A percentile compares a stretch with the other conserved stretches of the same genome.
phyloP scores from a whole-genome alignment of 2,888 invertebrate genomes.

The Aporophyla nigra region DNA sequence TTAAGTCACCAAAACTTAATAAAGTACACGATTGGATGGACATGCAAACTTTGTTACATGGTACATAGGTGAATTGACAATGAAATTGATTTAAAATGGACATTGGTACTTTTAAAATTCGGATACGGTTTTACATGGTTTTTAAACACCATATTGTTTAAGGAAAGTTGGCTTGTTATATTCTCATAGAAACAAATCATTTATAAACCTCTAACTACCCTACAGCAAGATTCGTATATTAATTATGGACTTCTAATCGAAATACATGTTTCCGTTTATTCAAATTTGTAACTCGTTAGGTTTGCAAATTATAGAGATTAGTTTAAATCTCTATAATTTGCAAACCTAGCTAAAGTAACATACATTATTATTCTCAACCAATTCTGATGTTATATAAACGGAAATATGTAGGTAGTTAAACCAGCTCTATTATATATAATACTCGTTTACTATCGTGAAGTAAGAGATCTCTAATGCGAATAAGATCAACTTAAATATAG shows the following conservation, averaged over 20 bases:
- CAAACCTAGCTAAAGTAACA: constrained; percentile 17
- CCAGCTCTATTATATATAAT: constrained; percentile 43
- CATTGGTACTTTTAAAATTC: not conserved
- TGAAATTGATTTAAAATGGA: not conserved
- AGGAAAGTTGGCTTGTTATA: not conserved
- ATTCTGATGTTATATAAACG: constrained; percentile 41
- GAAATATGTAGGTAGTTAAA: constrained; percentile 37
- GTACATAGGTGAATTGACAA: not conserved
- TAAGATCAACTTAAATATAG: constrained; percentile 52
- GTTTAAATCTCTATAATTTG: constrained; percentile 8
- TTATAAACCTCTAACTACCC: not conserved
- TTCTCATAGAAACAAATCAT: not conserved
- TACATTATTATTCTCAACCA: constrained; percentile 23
- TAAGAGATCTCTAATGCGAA: constrained; percentile 48
- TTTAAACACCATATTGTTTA: not conserved
- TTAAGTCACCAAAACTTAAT: not conserved
- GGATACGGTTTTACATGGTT: not conserved
- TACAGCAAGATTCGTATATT: not conserved
- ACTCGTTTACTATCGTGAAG: constrained; percentile 42
- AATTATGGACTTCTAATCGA: not conserved
- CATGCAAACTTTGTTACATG: not conserved
- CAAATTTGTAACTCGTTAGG: constrained; percentile 1
- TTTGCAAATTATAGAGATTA: too few relatives aligned
- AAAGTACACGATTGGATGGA: not conserved
- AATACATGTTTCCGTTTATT: not conserved